Conservation (phyloP, 2,797 vertebrate genomes). For the Hydrolagus colliei region DNA sequence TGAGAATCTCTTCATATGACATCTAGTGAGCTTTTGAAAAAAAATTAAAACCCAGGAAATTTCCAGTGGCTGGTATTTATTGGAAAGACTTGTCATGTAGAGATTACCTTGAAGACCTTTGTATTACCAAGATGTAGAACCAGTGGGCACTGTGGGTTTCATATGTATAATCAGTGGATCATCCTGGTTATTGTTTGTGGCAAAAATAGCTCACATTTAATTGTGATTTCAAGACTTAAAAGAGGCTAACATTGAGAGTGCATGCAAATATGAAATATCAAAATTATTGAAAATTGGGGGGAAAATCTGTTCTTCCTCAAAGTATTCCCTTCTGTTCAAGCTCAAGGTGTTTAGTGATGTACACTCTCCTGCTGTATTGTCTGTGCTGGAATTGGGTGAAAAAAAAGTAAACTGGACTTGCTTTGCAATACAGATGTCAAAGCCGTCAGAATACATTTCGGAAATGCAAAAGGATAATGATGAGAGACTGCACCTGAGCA, state of each 20-base stretch:
- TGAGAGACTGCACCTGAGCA: slow-evolving; percentile 78
- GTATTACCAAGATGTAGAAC: slow-evolving; percentile 76
- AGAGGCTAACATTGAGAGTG: slow-evolving; percentile 61
- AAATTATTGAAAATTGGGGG: slow-evolving; percentile 62
- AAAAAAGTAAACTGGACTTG: slow-evolving; percentile 57
- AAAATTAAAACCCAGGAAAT: slow-evolving; percentile 78
- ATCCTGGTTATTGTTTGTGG: slow-evolving; percentile 67
- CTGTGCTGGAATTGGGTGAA: slow-evolving; percentile 83
- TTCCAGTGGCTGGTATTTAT: slow-evolving; percentile 76
- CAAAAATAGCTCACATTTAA: slow-evolving; percentile 66
- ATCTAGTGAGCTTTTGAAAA: slow-evolving; percentile 97
- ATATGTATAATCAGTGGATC: slow-evolving; percentile 80
- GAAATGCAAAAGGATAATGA: slow-evolving; percentile 24
- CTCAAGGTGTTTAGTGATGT: slow-evolving; percentile 91
- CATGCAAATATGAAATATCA: slow-evolving; percentile 69
- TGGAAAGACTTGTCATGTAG: slow-evolving; percentile 86
- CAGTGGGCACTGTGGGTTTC: slow-evolving; percentile 77
- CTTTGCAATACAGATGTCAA: slow-evolving; percentile 65
- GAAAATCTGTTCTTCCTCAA: slow-evolving; percentile 89
- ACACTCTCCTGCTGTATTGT: slow-evolving; percentile 72
- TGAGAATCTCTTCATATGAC: slow-evolving; percentile 98
- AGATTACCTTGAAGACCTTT: slow-evolving; percentile 87
- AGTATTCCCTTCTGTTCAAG: slow-evolving; percentile 84
- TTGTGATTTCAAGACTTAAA: slow-evolving; percentile 74
- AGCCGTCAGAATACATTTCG: slow-evolving; percentile 49